Base-by-base conservation (phyloP, 2,797 vertebrate species). In the Eulemur rubriventer region DNA sequence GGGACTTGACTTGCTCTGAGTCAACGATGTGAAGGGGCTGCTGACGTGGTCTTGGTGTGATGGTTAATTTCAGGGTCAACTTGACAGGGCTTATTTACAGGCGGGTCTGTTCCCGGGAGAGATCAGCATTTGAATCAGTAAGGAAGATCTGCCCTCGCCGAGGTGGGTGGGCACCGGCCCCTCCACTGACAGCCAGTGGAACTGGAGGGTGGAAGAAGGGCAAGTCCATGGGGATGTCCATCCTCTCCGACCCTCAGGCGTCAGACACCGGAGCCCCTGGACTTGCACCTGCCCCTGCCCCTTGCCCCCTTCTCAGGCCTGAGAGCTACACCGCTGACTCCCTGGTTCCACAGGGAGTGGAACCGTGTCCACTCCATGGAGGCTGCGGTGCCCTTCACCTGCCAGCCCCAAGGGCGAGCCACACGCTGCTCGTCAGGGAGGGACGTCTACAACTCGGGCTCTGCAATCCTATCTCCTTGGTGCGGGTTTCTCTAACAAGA, bases 371-470 rank as follows among this genome's bases (percentile, higher is more conserved):
- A n/a, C n/a, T n/a, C 20, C 22, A 2, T 1, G 10, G 48, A 59
- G 81, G 22, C 13, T 3, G 5, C 18, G 17, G 7, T 38, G 30
- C 24, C 79, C 65, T 26, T 1, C 18, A 0, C 72, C 63, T 1
- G 16, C 67, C 7, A 6, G 22, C 0, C 2, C 91, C 0, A 0
- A 41, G 24, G 46, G 20, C 55, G 4, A 52, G 57, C 67, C 57
- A 41, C 57, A 7, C 22, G 0, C 33, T 1, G 1, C 12, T 2
- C 8, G 0, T 18, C 13, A 0, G 6, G 43, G 57, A 26, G 63
- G 61, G 63, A n/a, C 11, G 7, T 24, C 46, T 0, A 7, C n/a
- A 12, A 28, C 57, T 2, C 0, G 0, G 50, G 48, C 18, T 22
- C 28, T 0, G 4, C 0, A 6, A 59, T 41, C 70, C 1, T 17